Conservation (phyloP, 1,140 invertebrate species). For the Eupeodes corollae region DNA sequence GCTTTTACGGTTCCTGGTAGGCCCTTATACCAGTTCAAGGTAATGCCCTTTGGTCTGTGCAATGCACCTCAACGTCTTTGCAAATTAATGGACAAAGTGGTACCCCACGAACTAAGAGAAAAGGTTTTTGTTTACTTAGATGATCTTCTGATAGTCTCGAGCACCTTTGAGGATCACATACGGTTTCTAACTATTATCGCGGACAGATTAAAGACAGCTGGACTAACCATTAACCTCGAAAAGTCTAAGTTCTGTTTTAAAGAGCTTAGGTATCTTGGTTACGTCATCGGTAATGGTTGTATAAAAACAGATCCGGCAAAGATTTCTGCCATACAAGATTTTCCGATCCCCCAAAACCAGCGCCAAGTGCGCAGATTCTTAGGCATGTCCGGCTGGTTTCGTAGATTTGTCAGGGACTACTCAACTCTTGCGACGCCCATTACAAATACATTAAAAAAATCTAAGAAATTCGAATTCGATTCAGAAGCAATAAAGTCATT, state of each 20-base stretch:
- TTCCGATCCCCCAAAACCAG: conserved; percentile 15
- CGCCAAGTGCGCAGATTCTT: conserved; percentile 32
- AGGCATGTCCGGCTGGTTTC: conserved; percentile 37
- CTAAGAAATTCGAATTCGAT: background rate
- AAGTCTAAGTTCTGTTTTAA: background rate
- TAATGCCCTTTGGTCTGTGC: too few species aligned
- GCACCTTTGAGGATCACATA: conserved; percentile 1
- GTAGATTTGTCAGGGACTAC: conserved; percentile 38
- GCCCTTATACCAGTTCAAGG: too few species aligned
- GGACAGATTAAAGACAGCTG: background rate
- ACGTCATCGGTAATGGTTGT: background rate
- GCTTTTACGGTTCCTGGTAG: conserved; percentile 33
- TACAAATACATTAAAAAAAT: background rate
- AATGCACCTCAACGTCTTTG: background rate
- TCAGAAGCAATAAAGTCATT: conserved; percentile 23
- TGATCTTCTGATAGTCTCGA: background rate
- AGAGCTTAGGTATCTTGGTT: background rate
- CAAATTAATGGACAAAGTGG: conserved; percentile 14
- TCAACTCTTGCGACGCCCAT: conserved; percentile 12
- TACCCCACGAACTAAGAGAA: conserved; percentile 11
- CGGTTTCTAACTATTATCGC: background rate
- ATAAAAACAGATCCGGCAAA: background rate
- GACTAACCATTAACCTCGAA: background rate
- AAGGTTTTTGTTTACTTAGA: conserved; percentile 6
- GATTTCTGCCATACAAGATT: conserved; percentile 7